Evolutionary conservation across 2,797 vertebrate species (phyloP).

Genomic region (Ctenochaetus hawaiiensis): DNA sequence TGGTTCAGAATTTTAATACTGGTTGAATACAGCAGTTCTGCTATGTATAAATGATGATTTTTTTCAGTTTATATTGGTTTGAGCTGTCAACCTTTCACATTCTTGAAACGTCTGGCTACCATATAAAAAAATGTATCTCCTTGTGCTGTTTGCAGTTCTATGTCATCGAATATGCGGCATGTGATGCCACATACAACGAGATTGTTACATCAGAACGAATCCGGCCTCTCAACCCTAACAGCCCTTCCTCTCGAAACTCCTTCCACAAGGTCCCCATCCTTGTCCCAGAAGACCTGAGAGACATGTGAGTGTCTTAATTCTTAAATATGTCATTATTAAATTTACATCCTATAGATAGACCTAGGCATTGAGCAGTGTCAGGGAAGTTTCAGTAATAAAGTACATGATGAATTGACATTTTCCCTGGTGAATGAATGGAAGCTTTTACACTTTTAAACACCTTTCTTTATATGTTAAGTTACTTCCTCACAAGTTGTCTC

Average conservation of each 20-base stretch:
- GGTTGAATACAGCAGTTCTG: not conserved
- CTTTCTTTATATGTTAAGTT: slow-evolving; percentile 1
- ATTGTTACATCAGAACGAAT: slow-evolving; percentile 94
- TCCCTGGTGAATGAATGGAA: not conserved
- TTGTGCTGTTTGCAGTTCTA: slow-evolving; percentile 86
- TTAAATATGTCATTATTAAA: not conserved
- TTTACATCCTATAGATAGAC: not conserved
- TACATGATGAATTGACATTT: not conserved
- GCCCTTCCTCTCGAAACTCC: slow-evolving; percentile 87
- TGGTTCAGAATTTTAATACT: not conserved
- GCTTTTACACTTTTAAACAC: not conserved
- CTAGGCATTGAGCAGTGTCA: no score
- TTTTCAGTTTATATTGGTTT: not conserved
- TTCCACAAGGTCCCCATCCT: slow-evolving; percentile 92
- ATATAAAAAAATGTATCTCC: slow-evolving; percentile 14
- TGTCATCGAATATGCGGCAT: slow-evolving; percentile 94
- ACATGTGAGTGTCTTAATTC: slow-evolving; percentile 87
- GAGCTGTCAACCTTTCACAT: no score
- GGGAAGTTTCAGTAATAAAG: no score
- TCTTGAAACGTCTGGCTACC: not conserved
- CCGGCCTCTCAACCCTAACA: slow-evolving; percentile 93
- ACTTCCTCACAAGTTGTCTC: not conserved
- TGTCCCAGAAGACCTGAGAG: slow-evolving; percentile 91
- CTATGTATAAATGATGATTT: no score
- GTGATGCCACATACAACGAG: slow-evolving; percentile 94